Conservation (phyloP, 2,888 invertebrate genomes). For the Chorisops tibialis region DNA sequence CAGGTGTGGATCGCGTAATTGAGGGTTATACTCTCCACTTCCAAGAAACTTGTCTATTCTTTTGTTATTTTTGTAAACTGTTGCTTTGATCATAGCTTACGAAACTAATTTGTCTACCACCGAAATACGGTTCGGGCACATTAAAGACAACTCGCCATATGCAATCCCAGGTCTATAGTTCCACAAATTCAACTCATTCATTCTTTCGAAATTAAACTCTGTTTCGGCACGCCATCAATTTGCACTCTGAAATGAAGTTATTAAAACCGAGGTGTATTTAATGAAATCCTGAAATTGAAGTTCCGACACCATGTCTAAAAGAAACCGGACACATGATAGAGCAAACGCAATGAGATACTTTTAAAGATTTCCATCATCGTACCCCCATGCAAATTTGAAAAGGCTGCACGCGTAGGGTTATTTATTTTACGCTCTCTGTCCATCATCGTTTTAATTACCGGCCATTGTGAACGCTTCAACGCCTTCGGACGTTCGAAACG, state of each 20-base stretch:
- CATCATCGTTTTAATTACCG: conserved; percentile 22
- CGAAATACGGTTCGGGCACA: not conserved
- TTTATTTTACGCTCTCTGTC: not conserved
- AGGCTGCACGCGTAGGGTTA: not conserved
- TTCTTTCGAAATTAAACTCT: conserved; percentile 6
- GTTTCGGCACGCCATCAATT: conserved; percentile 6
- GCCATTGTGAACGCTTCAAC: conserved; percentile 19
- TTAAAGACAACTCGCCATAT: not conserved
- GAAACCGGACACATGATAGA: not conserved
- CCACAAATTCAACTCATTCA: conserved; percentile 3
- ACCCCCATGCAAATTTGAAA: not conserved
- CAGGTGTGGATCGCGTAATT: no score
- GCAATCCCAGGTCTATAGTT: not conserved
- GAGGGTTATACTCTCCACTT: no score
- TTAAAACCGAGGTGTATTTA: conserved; percentile 16
- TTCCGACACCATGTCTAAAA: conserved; percentile 6
- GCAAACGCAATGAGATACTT: conserved; percentile 9
- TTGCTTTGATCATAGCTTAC: no score
- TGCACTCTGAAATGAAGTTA: conserved; percentile 15
- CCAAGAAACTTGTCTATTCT: no score
- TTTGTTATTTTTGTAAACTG: no score
- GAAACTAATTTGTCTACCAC: no score
- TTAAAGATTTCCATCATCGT: conserved; percentile 11
- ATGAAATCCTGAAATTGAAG: conserved; percentile 17
- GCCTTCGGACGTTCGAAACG: conserved; percentile 2